phyloP scores from a whole-genome alignment of 2,888 invertebrate species.

The Pterostichus madidus region DNA sequence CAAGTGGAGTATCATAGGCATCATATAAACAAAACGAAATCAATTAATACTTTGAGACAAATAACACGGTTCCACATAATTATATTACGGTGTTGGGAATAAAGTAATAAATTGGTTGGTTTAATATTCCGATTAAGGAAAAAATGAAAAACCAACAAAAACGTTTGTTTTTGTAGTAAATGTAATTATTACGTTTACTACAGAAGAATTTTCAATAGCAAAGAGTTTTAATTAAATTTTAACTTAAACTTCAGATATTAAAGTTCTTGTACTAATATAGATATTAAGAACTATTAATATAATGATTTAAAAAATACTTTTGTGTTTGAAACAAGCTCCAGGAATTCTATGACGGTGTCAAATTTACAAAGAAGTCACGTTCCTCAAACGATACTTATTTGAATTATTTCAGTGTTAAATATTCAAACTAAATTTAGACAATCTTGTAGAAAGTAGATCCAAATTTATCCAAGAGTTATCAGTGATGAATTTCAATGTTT shows the following conservation, averaged over 20 bases:
- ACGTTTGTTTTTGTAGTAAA: too few species aligned
- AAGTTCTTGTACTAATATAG: too few species aligned
- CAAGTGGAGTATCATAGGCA: neutral
- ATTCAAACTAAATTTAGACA: neutral
- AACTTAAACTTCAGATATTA: too few species aligned
- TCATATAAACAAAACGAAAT: neutral
- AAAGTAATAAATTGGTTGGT: too few species aligned
- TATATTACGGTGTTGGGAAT: too few species aligned
- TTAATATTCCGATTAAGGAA: too few species aligned
- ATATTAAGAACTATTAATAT: too few species aligned
- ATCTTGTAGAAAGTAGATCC: neutral
- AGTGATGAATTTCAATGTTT: conserved; percentile 14
- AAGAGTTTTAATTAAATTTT: too few species aligned
- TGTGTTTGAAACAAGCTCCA: neutral
- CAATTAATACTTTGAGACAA: neutral
- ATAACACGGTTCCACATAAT: neutral
- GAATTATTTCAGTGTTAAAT: conserved; percentile 21
- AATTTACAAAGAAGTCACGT: conserved; percentile 19
- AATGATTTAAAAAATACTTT: neutral
- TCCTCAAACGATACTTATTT: neutral
- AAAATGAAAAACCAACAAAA: too few species aligned
- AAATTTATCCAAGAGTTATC: conserved; percentile 4
- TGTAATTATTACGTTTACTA: too few species aligned
- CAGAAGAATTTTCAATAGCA: too few species aligned
- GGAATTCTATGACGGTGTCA: neutral